Evolutionary conservation across 1,140 invertebrate genomes (phyloP).

Genomic region (Drosophila miranda): DNA sequence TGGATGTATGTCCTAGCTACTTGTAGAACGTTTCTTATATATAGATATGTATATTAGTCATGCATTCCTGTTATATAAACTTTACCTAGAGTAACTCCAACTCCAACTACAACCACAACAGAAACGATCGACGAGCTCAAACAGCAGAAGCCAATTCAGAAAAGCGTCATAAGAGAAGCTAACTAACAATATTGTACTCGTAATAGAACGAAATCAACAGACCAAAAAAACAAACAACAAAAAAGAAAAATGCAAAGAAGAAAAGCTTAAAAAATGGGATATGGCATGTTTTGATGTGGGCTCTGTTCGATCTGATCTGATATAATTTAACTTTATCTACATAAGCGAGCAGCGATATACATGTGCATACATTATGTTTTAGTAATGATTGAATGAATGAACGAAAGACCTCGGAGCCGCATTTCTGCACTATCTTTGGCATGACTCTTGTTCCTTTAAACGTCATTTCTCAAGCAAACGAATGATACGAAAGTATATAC

Average conservation of each 20-base stretch:
- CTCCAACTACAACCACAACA: slow-evolving; percentile 42
- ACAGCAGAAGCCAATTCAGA: slow-evolving; percentile 43
- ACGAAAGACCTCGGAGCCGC: slow-evolving; percentile 53
- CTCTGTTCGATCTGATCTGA: slow-evolving; percentile 47
- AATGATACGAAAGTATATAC: slow-evolving; percentile 35
- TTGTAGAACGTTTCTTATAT: slow-evolving; percentile 60
- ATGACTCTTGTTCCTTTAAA: slow-evolving; percentile 77
- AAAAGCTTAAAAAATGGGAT: slow-evolving; percentile 45
- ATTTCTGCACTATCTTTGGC: slow-evolving; percentile 57
- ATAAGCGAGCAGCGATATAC: slow-evolving; percentile 52
- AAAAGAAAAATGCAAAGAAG: slow-evolving; percentile 20
- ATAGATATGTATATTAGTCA: slow-evolving; percentile 63
- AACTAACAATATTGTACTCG: slow-evolving; percentile 52
- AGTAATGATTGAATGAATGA: slow-evolving; percentile 75
- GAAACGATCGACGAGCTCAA: slow-evolving; percentile 63
- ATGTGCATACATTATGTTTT: slow-evolving; percentile 70
- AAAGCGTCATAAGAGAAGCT: slow-evolving; percentile 65
- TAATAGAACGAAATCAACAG: slow-evolving; percentile 43
- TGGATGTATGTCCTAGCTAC: slow-evolving; percentile 53
- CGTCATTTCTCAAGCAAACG: slow-evolving; percentile 66
- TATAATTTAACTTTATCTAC: slow-evolving; percentile 34
- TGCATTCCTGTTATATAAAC: slow-evolving; percentile 76
- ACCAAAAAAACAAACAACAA: slow-evolving; percentile 35
- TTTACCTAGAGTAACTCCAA: slow-evolving; percentile 55
- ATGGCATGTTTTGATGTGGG: slow-evolving; percentile 46